Base-by-base conservation (phyloP, 37 sponge, comb jelly and placozoan genomes). In the Diacarnus erythraeanus region DNA sequence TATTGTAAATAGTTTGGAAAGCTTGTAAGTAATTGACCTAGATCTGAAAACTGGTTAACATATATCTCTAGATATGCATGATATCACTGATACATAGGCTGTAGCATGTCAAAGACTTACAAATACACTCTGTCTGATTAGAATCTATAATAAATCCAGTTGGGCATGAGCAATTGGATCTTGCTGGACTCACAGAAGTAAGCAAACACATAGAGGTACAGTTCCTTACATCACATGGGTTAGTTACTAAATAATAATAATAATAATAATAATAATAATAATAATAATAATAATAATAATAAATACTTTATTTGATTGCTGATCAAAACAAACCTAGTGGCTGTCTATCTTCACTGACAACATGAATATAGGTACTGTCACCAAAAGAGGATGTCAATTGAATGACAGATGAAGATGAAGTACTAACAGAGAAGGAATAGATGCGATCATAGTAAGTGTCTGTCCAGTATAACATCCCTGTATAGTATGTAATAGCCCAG, bases 141-240 rank as follows among this genome's bases (percentile, higher is more conserved):
- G 5, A 4, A 36, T 69, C 38, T 21, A 69, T 36, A 38, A 69
- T 6, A 33, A 69, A 69, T 33, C 69, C 69, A 37, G 69, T 69
- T 69, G 69, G 69, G 31, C 69, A 69, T 4, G 69, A 69, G 31
- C 69, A 69, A 38, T 69, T 69, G 38, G 36, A 69, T 10, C 69
- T 5, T 20, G 38, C 36, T 36, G 69, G 69, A 69, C 38, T 69
- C 18, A 9, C 69, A 37, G 69, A 36, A 69, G 38, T 69, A 8
- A 69, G 21, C 38, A 69, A 36, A 36, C 69, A 69, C 21, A 36
- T 4, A 17, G 69, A 69, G 25, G 38, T 69, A 36, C 69, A 69
- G 69, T 36, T 69, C 21, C 36, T 3, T 17, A 9, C 38, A 69
- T 20, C 21, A 33, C 69, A 69, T 9, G 69, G 69, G 38, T 69